phyloP scores from a whole-genome alignment of 2,888 invertebrate genomes.

The Argyra leucocephala region DNA sequence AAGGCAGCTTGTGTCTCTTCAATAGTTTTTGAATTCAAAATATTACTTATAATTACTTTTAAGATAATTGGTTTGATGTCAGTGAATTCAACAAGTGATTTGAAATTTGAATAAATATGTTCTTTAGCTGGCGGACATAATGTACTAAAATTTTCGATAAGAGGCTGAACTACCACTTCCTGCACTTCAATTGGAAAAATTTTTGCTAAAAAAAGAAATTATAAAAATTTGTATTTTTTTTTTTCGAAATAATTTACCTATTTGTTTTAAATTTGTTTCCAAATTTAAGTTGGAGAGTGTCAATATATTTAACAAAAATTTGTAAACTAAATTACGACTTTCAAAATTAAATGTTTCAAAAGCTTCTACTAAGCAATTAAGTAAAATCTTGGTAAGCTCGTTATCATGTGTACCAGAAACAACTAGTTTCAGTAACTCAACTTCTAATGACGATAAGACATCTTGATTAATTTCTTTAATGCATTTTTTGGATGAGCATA shows the following conservation, averaged over 20 bases:
- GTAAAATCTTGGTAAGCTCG: constrained; percentile 47
- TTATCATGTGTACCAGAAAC: constrained; percentile 26
- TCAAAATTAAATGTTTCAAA: constrained; percentile 44
- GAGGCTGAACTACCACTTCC: constrained; percentile 10
- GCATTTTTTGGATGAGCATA: constrained; percentile 24
- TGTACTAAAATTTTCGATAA: constrained; percentile 12
- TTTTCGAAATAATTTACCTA: constrained; percentile 43
- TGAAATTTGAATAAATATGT: constrained; percentile 33
- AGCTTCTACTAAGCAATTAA: constrained; percentile 47
- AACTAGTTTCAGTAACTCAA: constrained; percentile 16
- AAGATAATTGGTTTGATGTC: constrained; percentile 34
- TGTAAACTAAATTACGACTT: constrained; percentile 47
- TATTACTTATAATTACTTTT: constrained; percentile 27
- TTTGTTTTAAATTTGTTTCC: constrained; percentile 40
- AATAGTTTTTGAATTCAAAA: constrained; percentile 18
- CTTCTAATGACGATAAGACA: constrained; percentile 16
- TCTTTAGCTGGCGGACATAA: constrained; percentile 26
- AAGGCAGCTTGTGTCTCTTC: constrained; percentile 32
- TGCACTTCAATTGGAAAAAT: constrained; percentile 26
- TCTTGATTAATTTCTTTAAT: constrained; percentile 19
- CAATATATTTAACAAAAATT: constrained; percentile 46
- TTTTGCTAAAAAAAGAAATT: constrained; percentile 23
- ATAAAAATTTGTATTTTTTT: constrained; percentile 22
- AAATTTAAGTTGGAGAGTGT: constrained; percentile 32
- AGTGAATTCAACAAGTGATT: constrained; percentile 33